Conservation (phyloP, 2,113 vertebrate species). For the Ceuthmochares aereus region DNA sequence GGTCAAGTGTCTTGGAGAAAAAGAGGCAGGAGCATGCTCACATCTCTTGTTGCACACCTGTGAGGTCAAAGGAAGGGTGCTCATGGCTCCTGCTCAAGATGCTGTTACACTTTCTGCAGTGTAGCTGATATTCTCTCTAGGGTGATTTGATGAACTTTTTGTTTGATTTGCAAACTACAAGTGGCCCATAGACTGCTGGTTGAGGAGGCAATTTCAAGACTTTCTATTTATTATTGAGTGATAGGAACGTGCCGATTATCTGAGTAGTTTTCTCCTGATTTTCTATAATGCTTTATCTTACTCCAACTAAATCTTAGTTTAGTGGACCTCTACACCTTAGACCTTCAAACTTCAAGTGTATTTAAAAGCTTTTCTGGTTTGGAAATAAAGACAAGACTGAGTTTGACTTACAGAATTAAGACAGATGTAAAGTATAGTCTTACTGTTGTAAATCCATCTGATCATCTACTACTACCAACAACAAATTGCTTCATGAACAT, state of each 20-base stretch:
- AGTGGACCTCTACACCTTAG: not conserved
- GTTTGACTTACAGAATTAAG: not conserved
- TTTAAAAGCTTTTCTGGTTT: not conserved
- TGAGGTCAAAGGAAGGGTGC: not conserved
- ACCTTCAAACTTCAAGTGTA: not conserved
- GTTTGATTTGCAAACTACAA: not conserved
- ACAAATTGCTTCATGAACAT: not conserved
- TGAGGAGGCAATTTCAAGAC: not conserved
- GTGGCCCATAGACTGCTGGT: not conserved
- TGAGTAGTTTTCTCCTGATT: not conserved
- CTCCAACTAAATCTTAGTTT: not conserved
- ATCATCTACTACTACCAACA: not conserved
- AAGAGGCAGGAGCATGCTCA: not conserved
- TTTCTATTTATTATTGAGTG: not conserved
- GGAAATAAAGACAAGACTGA: not conserved
- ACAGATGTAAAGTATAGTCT: not conserved
- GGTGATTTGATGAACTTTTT: not conserved
- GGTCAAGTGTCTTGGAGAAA: not conserved
- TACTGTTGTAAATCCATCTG: not conserved
- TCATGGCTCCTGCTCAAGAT: not conserved
- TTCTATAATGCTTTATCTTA: not conserved
- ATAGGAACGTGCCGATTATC: not conserved
- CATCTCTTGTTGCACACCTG: not conserved
- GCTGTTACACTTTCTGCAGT: not conserved
- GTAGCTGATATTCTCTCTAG: not conserved